phyloP scores from a whole-genome alignment of 2,888 invertebrate species.

The Megalurothrips usitatus region DNA sequence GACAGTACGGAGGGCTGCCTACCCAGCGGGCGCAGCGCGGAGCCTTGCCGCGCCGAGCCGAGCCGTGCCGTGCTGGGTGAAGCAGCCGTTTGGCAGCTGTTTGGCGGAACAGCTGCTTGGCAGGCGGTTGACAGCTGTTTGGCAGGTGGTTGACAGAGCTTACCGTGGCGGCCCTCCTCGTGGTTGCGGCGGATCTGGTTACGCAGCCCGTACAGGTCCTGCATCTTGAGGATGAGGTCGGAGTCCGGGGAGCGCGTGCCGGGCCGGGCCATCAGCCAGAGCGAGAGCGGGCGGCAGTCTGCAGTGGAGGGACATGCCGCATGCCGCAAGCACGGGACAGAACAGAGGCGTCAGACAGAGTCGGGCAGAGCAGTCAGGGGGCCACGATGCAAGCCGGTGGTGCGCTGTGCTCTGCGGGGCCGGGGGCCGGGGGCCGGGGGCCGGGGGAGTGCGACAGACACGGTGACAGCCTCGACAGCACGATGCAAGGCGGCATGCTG shows the following conservation, averaged over 20 bases:
- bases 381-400: neutral
- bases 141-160: no score
- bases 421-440: neutral
- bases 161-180: slow-evolving; percentile 51
- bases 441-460: neutral
- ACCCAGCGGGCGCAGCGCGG: neutral
- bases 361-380: neutral
- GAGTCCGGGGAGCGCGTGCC: slow-evolving; percentile 53
- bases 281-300: slow-evolving; percentile 68
- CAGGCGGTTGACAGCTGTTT: no score
- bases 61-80: neutral
- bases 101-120: no score
- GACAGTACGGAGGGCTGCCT: neutral
- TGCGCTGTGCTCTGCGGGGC: no score
- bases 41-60: neutral
- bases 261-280: slow-evolving; percentile 68
- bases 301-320: slow-evolving; percentile 39
- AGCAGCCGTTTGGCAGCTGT: no score
- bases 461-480: neutral
- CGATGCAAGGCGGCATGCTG: neutral
- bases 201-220: slow-evolving; percentile 55
- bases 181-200: slow-evolving; percentile 64
- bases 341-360: neutral
- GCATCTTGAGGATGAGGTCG: slow-evolving; percentile 53
- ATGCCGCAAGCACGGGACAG: neutral